Base-by-base conservation (phyloP, 2,797 vertebrate genomes). In the Myiothlypis coronata region DNA sequence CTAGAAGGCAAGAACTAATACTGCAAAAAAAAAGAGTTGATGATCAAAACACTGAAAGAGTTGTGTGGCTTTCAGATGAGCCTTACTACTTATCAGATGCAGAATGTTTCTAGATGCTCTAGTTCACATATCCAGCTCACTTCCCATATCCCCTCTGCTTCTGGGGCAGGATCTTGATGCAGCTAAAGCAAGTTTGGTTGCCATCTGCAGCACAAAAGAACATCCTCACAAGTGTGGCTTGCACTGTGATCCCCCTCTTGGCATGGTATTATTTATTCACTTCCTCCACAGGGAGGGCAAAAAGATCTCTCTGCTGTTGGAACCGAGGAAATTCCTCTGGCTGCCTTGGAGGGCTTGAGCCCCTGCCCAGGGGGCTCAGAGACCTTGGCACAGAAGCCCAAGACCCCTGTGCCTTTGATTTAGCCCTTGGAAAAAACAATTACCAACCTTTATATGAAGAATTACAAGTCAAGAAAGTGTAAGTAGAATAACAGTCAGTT, bases 41-140 rank as follows among this genome's bases (percentile, higher is more conserved):
- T n/a, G 44, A 8, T 79, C 41, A 59, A 65, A 83, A 24, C 28
- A 57, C 24, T 39, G 43, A 49, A 83, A 39, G 37, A 50, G 34
- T 32, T 83, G 19, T 11, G 15, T 28, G 39, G 69, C 39, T 83
- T 78, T 85, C 68, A 68, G 21, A 24, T 24, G 21, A 63, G 44
- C n/a, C 34, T 47, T n/a, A 16, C 34, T 35, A n/a, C 30, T 53
- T 20, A 53, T 20, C 18, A 47, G n/a, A 59, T 0, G 0, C 24
- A 77, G 39, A 68, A 64, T 21, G 18, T 32, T 79, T 68, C 68
- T 18, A 56, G 9, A 12, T 49, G 34, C 21, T 77, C 49, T 32
- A 81, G 21, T n/a, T 83, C 50, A 32, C 32, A 34, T 23, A 47
- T 16, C 23, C 4, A 9, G 12, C 27, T 57, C 44, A 35, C 3